Base-by-base conservation (phyloP, 2,797 vertebrate genomes). In the Heliangelus exortis region DNA sequence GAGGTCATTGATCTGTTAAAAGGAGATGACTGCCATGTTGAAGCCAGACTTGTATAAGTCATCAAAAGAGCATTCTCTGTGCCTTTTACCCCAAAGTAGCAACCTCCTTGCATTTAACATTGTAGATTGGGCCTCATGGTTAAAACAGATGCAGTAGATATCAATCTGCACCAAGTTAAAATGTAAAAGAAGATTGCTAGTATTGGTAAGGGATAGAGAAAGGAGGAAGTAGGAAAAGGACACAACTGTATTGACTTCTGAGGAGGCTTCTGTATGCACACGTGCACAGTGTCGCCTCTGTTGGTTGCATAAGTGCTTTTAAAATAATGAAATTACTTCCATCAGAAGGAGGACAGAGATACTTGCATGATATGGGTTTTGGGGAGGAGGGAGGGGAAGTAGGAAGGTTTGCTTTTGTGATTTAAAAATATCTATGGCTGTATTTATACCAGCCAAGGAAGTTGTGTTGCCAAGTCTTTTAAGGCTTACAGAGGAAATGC, bases 321-420 rank as follows among this genome's bases (percentile, higher is more conserved):
- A 95, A 95, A 96, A 95, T 96, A 97, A 97, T 96, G 89, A 96
- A 94, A 97, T 97, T 97, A 96, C 94, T 96, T 96, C 93, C 91
- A 92, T 95, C 93, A 95, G 87, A 80, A 96, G 85, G 82, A 92
- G 50, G 47, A 95, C 72, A 84, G 94, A 95, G 94, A 97, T 95
- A 87, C 45, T 87, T 83, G 48, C 7, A 18, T 92, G 95, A 96
- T 96, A 95, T 12, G 79, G 54, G 57, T 80, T 92, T 91, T 92
- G 76, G 71, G 63, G 55, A 58, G 59, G 75, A 76, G 78, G 77
- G 53, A 62, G 47, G 61, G 66, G 63, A 66, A 87, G 50, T 15
- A 77, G 23, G 61, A 81, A 80, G 82, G 58, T 78, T 93, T 92
- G 76, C 79, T 85, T 87, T 73, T 89, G 84, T 43, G 45, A 92